Base-by-base conservation (phyloP, 2,113 vertebrate species). In the Rallus limicola region DNA sequence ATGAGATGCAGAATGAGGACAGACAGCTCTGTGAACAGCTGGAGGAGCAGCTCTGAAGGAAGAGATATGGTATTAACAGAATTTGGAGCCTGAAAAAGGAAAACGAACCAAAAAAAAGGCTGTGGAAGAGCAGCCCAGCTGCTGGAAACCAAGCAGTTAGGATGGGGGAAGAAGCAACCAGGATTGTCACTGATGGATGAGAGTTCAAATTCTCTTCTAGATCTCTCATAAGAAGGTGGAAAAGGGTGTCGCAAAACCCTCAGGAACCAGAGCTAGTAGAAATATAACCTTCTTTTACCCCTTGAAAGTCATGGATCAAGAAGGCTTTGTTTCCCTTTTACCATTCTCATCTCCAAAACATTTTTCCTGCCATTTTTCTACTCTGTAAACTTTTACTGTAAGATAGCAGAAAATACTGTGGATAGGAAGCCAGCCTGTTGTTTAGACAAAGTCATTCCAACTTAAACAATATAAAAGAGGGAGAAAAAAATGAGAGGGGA, bases 381-480 rank as follows among this genome's bases (percentile, higher is more conserved):
- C 14, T 70, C 55, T 52, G 34, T 50, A 81, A 89, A 90, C 48
- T 68, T 60, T 88, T 70, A 26, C 36, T 86, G 76, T 60, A 88
- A 79, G 77, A 90, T 11, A 75, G 60, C 29, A 81, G 56, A 72
- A 18, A 55, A 76, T 24, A 62, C 20, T 42, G 52, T 46, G 26
- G 59, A 52, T 31, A 83, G 18, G 52, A 67, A 93, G 74, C 42
- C 40, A 62, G 34, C 3, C 52, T 67, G 44, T 53, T 85, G 80
- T 93, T 96, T 83, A 88, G 86, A 83, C 48, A 83, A 34, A 85
- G 65, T 55, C 69, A 2, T 75, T 82, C 64, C 80, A 93, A 94
- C 12, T 50, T 70, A 87, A 97, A 93, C 64, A 93, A 80, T 16
- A 75, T 31, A 52, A 92, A 46, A 92, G 68, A 70, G 17, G 25